Evolutionary conservation across 2,888 invertebrate species (phyloP).

Genomic region (Chaitophorus viminalis): DNA sequence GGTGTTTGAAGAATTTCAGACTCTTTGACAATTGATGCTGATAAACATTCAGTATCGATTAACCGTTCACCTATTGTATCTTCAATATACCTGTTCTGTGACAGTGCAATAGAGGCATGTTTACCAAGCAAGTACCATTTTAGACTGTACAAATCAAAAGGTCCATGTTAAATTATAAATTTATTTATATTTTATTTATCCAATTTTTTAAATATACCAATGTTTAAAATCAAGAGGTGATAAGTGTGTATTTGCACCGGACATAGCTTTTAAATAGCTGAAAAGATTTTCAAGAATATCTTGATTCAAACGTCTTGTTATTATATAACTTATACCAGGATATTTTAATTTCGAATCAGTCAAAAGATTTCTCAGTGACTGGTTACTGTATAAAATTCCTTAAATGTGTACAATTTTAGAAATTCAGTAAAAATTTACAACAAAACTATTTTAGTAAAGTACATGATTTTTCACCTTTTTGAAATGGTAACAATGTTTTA

Average conservation of each 20-base stretch:
- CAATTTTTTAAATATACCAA: no score
- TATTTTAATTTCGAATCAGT: background rate
- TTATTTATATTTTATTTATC: background rate
- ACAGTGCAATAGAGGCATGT: conserved; percentile 14
- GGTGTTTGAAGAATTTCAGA: no score
- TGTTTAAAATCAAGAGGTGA: conserved; percentile 11
- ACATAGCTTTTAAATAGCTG: no score
- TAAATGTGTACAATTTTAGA: no score
- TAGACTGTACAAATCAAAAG: background rate
- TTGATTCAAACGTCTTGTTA: background rate
- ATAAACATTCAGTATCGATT: background rate
- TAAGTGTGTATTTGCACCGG: no score
- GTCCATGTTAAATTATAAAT: background rate
- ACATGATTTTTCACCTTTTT: background rate
- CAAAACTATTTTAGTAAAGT: background rate
- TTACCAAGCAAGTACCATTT: conserved; percentile 21
- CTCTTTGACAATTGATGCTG: no score
- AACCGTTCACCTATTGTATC: conserved; percentile 10
- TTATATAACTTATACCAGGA: background rate
- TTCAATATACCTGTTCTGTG: conserved; percentile 9
- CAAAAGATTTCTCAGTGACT: background rate
- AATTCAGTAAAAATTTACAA: no score
- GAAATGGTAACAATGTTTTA: background rate
- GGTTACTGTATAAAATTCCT: background rate
- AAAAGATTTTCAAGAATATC: background rate